Percentiles rank a stretch among this genome's conserved stretches.
Evolutionary conservation across 2,113 vertebrate species (phyloP).

Genomic region (Myrmophylax atrothorax): DNA sequence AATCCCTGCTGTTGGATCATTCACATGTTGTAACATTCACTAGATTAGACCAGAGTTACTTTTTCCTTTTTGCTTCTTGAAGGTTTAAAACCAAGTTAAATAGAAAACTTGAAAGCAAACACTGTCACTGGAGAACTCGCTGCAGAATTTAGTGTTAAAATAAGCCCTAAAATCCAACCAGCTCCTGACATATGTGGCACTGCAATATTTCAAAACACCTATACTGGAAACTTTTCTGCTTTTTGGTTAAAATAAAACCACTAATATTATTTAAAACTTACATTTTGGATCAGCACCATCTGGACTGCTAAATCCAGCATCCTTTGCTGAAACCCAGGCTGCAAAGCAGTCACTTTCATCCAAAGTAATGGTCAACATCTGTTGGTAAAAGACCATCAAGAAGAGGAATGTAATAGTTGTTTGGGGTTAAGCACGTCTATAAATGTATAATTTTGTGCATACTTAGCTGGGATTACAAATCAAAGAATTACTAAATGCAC

Average conservation of each 20-base stretch:
- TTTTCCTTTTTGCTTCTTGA: background rate
- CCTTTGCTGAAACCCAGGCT: constrained; percentile 98
- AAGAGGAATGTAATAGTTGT: background rate
- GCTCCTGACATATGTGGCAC: background rate
- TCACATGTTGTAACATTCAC: background rate
- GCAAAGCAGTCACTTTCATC: constrained; percentile 99
- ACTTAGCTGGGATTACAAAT: background rate
- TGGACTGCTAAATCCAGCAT: constrained; percentile 93
- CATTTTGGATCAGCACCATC: constrained; percentile 97
- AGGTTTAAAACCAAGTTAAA: background rate
- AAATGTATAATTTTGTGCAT: background rate
- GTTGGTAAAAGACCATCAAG: background rate
- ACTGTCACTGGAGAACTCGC: background rate
- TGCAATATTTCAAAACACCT: background rate
- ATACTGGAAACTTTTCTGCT: background rate
- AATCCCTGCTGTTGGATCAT: background rate
- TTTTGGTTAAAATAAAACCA: background rate
- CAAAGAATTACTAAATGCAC: background rate
- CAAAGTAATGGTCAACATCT: constrained; percentile 98
- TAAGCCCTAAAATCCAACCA: background rate
- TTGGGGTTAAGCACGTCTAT: background rate
- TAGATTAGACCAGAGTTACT: background rate
- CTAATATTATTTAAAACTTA: constrained; percentile 63
- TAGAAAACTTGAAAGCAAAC: background rate
- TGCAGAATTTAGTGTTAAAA: background rate